These are phyloP conservation scores for Drosophila jambulina DNA, from an alignment of 1,140 invertebrate genomes.

Conservation along the genomic window DNA sequence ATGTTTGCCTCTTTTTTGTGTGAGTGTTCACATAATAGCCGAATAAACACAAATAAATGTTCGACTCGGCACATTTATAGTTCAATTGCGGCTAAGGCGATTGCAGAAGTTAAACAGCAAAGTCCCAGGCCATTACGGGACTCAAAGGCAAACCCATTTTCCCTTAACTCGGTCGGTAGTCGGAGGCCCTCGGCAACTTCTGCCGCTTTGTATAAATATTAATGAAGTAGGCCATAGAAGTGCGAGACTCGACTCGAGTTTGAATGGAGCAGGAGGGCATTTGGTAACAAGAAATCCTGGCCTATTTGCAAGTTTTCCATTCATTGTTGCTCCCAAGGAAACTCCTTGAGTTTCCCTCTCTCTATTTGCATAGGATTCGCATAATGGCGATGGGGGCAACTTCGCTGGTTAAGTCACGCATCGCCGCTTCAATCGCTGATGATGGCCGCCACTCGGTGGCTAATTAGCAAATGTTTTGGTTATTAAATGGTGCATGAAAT, in stretches of 20 bases:
- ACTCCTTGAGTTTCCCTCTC: constrained; percentile 32
- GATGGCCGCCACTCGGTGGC: constrained; percentile 23
- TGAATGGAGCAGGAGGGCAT: constrained; percentile 56
- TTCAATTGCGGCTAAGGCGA: constrained; percentile 57
- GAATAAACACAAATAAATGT: constrained; percentile 54
- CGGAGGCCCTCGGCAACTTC: constrained; percentile 24
- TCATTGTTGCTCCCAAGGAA: constrained; percentile 26
- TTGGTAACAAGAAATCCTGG: constrained; percentile 78
- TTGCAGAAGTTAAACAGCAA: constrained; percentile 17
- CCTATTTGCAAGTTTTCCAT: constrained; percentile 66
- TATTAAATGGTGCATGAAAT: constrained; percentile 63
- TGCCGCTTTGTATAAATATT: constrained; percentile 76
- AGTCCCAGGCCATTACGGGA: constrained; percentile 44
- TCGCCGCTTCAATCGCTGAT: constrained; percentile 34
- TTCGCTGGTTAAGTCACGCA: constrained; percentile 46
- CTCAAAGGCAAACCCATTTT: constrained; percentile 43
- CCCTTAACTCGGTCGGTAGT: neutral
- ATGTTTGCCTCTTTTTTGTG: constrained; percentile 4
- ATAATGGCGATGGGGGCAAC: constrained; percentile 49
- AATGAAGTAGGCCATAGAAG: constrained; percentile 82
- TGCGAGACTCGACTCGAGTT: constrained; percentile 47
- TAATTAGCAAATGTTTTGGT: constrained; percentile 57
- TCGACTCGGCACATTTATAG: constrained; percentile 56
- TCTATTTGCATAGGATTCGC: constrained; percentile 70
- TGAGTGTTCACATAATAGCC: constrained; percentile 12